A percentile compares a stretch with the other conserved stretches of the same genome.
Conservation (phyloP, 2,113 vertebrate species). For the Planiliza haematocheilus region DNA sequence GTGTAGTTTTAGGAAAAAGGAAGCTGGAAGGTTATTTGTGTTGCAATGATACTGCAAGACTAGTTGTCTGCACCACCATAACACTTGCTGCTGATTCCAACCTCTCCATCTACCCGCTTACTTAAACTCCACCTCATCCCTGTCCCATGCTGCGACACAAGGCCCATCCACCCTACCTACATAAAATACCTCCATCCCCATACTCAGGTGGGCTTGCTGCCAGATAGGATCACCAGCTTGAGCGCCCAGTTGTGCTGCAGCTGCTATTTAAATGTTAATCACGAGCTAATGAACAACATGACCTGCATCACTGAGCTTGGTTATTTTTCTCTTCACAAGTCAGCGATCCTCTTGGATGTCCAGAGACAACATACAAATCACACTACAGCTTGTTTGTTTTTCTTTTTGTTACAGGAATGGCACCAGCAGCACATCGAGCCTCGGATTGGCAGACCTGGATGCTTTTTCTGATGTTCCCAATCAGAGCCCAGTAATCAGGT, state of each 20-base stretch:
- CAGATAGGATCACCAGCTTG: conserved; percentile 38
- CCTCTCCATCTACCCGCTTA: conserved; percentile 65
- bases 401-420: conserved; percentile 88
- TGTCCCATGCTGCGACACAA: conserved; percentile 52
- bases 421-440: conserved; percentile 94
- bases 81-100: conserved; percentile 51
- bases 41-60: conserved; percentile 18
- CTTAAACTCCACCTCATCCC: conserved; percentile 68
- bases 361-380: conserved; percentile 28
- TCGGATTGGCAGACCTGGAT: conserved; percentile 93
- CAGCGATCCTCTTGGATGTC: conserved; percentile 29
- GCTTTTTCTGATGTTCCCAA: conserved; percentile 89
- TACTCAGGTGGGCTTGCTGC: conserved; percentile 46
- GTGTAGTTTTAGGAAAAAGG: not conserved
- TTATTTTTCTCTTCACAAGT: conserved; percentile 60
- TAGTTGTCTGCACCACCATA: conserved; percentile 31
- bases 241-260: conserved; percentile 55
- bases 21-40: conserved; percentile 3
- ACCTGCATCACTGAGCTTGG: conserved; percentile 46
- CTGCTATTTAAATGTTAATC: conserved; percentile 71
- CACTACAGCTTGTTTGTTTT: conserved; percentile 12
- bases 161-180: conserved; percentile 44
- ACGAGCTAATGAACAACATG: conserved; percentile 66
- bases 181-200: conserved; percentile 57
- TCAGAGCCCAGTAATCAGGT: conserved; percentile 89